These are phyloP conservation scores for Suncus etruscus DNA, from an alignment of 2,113 vertebrate species.

Conservation along the genomic window DNA sequence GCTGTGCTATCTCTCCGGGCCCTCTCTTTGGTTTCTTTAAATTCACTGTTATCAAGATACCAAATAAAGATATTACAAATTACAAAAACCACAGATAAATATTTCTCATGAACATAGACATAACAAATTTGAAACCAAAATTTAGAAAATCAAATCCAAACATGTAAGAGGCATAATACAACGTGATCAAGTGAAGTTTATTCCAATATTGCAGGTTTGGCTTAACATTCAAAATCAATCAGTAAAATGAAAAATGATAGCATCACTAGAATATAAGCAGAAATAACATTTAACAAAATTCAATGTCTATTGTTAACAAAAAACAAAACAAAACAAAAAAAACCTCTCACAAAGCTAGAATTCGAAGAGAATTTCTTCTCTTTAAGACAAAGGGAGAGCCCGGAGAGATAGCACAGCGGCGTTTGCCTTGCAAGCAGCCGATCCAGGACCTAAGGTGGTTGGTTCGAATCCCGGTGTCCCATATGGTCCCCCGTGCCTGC, in stretches of 20 bases:
- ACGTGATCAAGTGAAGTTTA: neutral
- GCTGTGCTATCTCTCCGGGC: too few species aligned
- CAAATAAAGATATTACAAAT: neutral
- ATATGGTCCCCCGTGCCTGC: too few species aligned
- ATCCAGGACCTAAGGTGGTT: too few species aligned
- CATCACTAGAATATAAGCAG: neutral
- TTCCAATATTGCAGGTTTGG: neutral
- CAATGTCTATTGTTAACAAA: neutral
- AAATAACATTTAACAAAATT: constrained; percentile 43
- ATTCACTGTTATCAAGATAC: neutral
- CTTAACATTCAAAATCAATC: constrained; percentile 16
- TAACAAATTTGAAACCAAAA: neutral
- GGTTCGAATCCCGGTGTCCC: too few species aligned
- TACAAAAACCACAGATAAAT: neutral
- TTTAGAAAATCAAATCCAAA: constrained; percentile 32
- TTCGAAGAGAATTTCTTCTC: constrained; percentile 36
- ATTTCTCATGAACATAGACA: constrained; percentile 23
- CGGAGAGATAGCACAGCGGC: too few species aligned
- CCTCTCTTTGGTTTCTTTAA: constrained; percentile 35
- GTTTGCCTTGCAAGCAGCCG: too few species aligned
- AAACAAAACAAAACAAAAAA: too few species aligned
- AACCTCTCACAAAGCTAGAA: neutral
- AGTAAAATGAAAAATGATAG: too few species aligned
- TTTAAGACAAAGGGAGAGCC: neutral
- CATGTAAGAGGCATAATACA: constrained; percentile 15